Conservation (phyloP, 2,888 invertebrate genomes). For the Polydrusus cervinus region DNA sequence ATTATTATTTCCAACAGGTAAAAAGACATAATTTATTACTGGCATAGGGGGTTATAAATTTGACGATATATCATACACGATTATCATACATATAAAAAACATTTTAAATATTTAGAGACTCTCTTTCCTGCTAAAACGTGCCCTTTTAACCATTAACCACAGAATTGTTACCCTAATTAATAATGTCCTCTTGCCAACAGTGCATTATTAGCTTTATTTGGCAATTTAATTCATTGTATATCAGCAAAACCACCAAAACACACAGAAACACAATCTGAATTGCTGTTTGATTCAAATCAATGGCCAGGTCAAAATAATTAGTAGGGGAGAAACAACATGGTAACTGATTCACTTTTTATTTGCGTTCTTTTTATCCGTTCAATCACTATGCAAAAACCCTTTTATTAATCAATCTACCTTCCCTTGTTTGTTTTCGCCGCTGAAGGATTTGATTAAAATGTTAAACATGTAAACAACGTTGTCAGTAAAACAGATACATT, state of each 20-base stretch:
- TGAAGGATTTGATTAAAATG: neutral
- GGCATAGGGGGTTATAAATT: too few species aligned
- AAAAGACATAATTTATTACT: too few species aligned
- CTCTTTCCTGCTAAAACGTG: too few species aligned
- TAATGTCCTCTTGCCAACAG: neutral
- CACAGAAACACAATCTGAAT: slow-evolving; percentile 29
- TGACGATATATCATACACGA: too few species aligned
- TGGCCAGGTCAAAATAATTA: slow-evolving; percentile 8
- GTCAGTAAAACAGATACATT: too few species aligned
- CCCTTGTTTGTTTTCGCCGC: neutral
- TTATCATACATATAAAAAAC: too few species aligned
- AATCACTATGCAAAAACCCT: neutral
- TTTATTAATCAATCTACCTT: neutral
- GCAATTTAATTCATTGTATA: neutral
- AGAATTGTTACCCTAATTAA: too few species aligned
- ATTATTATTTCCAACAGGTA: too few species aligned
- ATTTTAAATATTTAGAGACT: too few species aligned
- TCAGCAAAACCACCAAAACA: slow-evolving; percentile 31
- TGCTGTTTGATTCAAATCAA: slow-evolving; percentile 36
- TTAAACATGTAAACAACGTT: neutral
- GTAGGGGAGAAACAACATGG: neutral
- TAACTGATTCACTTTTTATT: slow-evolving; percentile 1
- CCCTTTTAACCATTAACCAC: too few species aligned
- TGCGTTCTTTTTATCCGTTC: neutral
- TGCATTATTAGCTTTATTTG: neutral